Evolutionary conservation across 1,140 invertebrate genomes (phyloP).

Genomic region (Drosophila ohnishii): DNA sequence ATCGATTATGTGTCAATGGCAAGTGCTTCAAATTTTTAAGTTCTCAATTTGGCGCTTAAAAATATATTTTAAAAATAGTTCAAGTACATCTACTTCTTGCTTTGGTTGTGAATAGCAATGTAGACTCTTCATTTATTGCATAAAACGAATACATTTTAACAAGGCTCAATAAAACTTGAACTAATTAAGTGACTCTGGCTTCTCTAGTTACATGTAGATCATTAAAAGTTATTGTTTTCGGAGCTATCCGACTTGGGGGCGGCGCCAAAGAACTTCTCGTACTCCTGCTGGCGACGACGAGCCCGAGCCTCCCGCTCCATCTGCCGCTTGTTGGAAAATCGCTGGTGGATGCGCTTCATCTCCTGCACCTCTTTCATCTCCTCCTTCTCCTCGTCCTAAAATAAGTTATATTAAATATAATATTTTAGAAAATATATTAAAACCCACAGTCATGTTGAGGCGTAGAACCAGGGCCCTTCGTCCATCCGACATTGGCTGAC

Average conservation of each 20-base stretch:
- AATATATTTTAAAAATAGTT: neutral
- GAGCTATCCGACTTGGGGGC: conserved; percentile 51
- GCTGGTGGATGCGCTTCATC: conserved; percentile 93
- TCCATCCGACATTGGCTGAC: conserved; percentile 97
- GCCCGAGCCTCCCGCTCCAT: conserved; percentile 74
- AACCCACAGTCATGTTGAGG: conserved; percentile 90
- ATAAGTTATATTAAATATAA: too few species aligned
- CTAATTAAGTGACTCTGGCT: conserved; percentile 42
- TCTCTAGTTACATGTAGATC: neutral
- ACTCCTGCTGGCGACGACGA: conserved; percentile 69
- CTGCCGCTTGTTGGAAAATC: conserved; percentile 88
- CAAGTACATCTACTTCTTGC: neutral
- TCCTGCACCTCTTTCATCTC: conserved; percentile 97
- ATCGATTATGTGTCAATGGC: conserved; percentile 45
- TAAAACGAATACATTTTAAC: conserved; percentile 51
- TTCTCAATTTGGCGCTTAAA: neutral
- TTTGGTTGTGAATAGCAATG: conserved; percentile 6
- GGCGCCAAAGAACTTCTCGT: conserved; percentile 79
- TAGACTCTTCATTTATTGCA: conserved; percentile 48
- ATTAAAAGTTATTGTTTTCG: conserved; percentile 69
- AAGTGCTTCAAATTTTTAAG: neutral
- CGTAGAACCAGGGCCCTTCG: conserved; percentile 93
- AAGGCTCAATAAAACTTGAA: conserved; percentile 75
- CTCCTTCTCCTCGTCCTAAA: conserved; percentile 94
- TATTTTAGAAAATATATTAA: neutral